Percentiles rank a stretch among this genome's conserved stretches.
These are phyloP conservation scores for Cosmia trapezina DNA, from an alignment of 2,888 invertebrate species.

Conservation along the genomic window DNA sequence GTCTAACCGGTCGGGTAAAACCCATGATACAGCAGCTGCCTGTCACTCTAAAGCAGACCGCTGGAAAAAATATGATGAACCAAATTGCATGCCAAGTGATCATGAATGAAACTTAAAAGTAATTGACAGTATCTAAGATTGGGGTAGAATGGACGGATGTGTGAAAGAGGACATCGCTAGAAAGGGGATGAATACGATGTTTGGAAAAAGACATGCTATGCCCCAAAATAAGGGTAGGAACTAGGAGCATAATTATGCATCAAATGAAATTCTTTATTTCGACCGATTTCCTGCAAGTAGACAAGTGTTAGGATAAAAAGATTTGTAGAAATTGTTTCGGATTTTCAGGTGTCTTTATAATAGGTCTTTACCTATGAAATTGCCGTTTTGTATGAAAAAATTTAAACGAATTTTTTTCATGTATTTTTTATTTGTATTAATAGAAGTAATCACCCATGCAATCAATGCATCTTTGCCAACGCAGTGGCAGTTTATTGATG, in stretches of 20 bases:
- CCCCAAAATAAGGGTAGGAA: no score
- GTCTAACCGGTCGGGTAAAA: slow-evolving; percentile 8
- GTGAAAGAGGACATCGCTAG: not conserved
- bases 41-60: not conserved
- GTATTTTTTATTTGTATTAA: no score
- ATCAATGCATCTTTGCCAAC: no score
- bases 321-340: not conserved
- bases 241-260: not conserved
- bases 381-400: no score
- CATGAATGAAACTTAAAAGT: not conserved
- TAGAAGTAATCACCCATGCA: no score
- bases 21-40: not conserved
- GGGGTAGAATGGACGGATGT: not conserved
- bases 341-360: not conserved
- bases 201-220: not conserved
- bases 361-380: no score
- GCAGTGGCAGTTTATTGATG: no score
- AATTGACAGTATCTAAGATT: not conserved
- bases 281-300: not conserved
- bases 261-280: not conserved
- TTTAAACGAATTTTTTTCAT: no score
- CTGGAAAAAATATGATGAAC: not conserved
- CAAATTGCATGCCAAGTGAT: slow-evolving; percentile 5
- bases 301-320: no score
- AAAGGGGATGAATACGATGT: not conserved